Percentiles rank a stretch among this genome's conserved stretches.
Evolutionary conservation across 2,888 invertebrate genomes (phyloP).

Genomic region (Agrypnus murinus): DNA sequence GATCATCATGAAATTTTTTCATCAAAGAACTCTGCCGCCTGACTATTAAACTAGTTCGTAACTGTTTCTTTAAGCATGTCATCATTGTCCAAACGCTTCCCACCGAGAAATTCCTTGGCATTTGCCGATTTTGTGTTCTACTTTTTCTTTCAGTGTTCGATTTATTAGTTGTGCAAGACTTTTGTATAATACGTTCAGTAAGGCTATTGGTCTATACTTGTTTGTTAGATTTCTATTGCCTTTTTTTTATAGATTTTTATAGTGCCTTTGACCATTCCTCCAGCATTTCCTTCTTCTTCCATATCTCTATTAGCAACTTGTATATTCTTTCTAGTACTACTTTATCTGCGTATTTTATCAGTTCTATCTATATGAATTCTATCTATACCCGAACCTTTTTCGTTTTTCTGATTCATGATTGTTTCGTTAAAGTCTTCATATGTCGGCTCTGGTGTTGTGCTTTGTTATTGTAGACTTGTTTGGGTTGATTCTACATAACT

Average conservation of each 20-base stretch:
- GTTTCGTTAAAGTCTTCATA: neutral
- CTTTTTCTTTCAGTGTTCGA: neutral
- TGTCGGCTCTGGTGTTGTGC: neutral
- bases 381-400: too few species aligned
- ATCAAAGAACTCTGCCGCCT: too few species aligned
- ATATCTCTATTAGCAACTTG: neutral
- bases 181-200: too few species aligned
- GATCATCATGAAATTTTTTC: too few species aligned
- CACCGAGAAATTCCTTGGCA: too few species aligned
- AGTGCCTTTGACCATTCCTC: slow-evolving; percentile 6
- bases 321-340: neutral
- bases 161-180: neutral
- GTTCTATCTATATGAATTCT: neutral
- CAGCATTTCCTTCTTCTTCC: slow-evolving; percentile 2
- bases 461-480: neutral
- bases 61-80: too few species aligned
- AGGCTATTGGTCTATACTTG: too few species aligned
- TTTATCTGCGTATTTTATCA: neutral
- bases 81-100: too few species aligned
- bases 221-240: neutral
- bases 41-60: too few species aligned
- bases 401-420: too few species aligned
- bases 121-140: neutral
- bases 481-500: neutral
- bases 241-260: slow-evolving; percentile 1